A percentile compares a stretch with the other conserved stretches of the same genome.
These are phyloP conservation scores for pig (Sus scrofa) DNA, from an alignment of 2,113 vertebrate genomes.

Conservation along the genomic window DNA sequence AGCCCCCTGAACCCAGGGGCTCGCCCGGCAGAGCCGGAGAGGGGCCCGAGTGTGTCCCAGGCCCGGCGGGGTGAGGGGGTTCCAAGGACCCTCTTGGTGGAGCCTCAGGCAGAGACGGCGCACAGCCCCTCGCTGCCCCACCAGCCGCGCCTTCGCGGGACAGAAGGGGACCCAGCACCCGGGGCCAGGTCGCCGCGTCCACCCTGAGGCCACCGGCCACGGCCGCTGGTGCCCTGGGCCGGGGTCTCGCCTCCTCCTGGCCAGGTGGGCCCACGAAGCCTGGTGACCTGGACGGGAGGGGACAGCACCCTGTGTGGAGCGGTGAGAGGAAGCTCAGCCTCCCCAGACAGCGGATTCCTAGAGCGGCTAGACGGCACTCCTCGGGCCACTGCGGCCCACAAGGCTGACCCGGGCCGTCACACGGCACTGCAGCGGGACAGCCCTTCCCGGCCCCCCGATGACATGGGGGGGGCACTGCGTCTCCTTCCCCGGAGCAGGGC, in stretches of 20 bases:
- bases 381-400: rapidly evolving
- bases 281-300: background rate
- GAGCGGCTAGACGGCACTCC: rapidly evolving
- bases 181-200: rapidly evolving
- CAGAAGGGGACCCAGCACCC: background rate
- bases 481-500: background rate
- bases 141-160: background rate
- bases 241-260: background rate
- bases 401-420: too few species aligned
- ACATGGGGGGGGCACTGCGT: too few species aligned
- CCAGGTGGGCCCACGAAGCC: background rate
- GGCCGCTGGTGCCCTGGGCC: rapidly evolving
- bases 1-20: constrained; percentile 18
- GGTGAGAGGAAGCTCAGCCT: background rate
- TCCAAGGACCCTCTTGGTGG: constrained; percentile 68
- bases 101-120: constrained; percentile 59
- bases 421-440: background rate
- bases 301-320: rapidly evolving
- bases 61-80: background rate
- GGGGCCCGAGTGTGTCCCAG: background rate
- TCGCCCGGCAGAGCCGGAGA: constrained; percentile 57
- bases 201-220: rapidly evolving
- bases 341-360: rapidly evolving
- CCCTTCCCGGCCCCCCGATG: background rate
- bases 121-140: constrained; percentile 15